These are phyloP conservation scores for Aythya fuligula DNA, from an alignment of 2,797 vertebrate species.

Conservation along the genomic window DNA sequence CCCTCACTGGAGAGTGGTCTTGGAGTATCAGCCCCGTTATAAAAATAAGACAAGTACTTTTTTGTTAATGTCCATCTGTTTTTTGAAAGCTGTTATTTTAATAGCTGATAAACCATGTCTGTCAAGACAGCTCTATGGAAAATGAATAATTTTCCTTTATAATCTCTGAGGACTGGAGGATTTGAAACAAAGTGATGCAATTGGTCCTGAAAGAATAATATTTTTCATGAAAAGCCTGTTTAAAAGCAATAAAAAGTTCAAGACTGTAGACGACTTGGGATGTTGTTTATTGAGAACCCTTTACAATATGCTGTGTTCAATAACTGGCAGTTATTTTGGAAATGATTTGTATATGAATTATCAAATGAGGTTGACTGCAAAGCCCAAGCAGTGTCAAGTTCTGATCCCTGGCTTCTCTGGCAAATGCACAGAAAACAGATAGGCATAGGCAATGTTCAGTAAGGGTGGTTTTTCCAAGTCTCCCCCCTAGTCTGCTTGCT, in stretches of 20 bases:
- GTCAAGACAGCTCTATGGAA: neutral
- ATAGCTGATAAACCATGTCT: neutral
- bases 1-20: neutral
- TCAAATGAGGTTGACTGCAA: neutral
- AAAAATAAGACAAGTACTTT: neutral
- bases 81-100: neutral
- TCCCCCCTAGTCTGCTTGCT: neutral
- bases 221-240: neutral
- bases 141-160: neutral
- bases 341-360: neutral
- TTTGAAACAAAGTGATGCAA: constrained; percentile 6
- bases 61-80: neutral
- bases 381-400: neutral
- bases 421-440: neutral
- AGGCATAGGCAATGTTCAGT: neutral
- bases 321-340: neutral
- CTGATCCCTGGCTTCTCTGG: neutral
- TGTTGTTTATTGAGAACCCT: neutral
- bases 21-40: neutral
- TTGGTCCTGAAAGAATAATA: neutral
- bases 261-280: neutral
- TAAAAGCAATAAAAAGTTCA: neutral
- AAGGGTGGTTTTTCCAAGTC: neutral
- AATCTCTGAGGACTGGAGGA: neutral
- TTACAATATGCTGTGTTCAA: neutral